Evolutionary conservation across 2,113 vertebrate species (phyloP), one percentile per base, ranked within the genome.

Genomic region (Cariama cristata): DNA sequence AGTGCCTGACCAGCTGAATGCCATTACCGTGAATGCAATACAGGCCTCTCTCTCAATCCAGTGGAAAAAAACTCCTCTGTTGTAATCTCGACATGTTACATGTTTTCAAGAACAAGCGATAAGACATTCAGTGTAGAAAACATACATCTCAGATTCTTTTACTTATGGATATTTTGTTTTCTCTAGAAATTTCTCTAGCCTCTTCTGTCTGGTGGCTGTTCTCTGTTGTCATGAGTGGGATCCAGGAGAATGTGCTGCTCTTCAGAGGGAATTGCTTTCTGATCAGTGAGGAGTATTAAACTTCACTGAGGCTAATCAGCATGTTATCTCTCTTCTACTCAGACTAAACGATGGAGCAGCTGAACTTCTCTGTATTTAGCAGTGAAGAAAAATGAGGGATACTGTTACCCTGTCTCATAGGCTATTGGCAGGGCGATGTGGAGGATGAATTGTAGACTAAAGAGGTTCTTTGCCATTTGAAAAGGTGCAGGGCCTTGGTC

Each of bases 11-110:
- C 56, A 32, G 64, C 62, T 42, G 55, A 76, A 19, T n/a, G 52
- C 42, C 0, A 0, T 40, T 59, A 30, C 45, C 3, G 2, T 16
- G 24, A 40, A 8, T 12, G 30, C 6, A 0, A 8, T 19, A 35
- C 32, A 64, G 58, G 44, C 35, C 32, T 63, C 64, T 63, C 38
- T 19, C 56, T 64, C n/a, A 62, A 17, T 35, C 49, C 26, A 13
- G 32, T 23, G 27, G 35, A 50, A 58, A 15, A 44, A 53, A n/a
- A 6, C 16, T 30, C 20, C 44, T 47, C 60, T n/a, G 4, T 40
- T 47, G 16, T 47, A 47, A 53, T 19, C 6, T 11, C 24, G 74
- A 68, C 0, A 0, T 4, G 11, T 23, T n/a, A 32, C 17, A 1
- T 23, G 21, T n/a, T 86, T 68, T 75, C 68, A 80, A n/a, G 67